phyloP scores from a whole-genome alignment of 64 coral and sea anemone species.

The Porites australiensis region DNA sequence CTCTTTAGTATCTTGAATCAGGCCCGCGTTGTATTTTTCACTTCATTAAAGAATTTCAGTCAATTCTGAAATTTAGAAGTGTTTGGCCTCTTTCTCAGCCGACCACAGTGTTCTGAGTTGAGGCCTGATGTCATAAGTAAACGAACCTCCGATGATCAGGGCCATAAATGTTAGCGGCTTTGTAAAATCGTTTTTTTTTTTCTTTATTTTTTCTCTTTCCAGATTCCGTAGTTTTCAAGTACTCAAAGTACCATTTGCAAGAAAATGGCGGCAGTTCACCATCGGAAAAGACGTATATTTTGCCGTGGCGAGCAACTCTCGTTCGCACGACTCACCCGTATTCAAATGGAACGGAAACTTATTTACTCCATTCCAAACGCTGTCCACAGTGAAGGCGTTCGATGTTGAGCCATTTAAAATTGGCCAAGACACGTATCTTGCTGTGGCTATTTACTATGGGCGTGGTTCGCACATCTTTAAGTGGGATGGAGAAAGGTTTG shows the following conservation, averaged over 20 bases:
- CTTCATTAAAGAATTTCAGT: too few species aligned
- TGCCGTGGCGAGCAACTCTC: slow-evolving; percentile 75
- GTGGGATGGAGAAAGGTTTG: slow-evolving; percentile 84
- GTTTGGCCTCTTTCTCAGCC: too few species aligned
- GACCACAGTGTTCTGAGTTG: too few species aligned
- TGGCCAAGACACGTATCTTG: slow-evolving; percentile 65
- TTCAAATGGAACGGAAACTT: slow-evolving; percentile 81
- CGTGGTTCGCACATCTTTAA: slow-evolving; percentile 82
- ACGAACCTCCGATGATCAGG: too few species aligned
- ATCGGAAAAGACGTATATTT: slow-evolving; percentile 79
- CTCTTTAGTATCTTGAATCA: too few species aligned
- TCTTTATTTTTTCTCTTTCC: not conserved
- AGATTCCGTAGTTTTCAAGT: slow-evolving; percentile 86
- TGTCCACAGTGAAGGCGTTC: slow-evolving; percentile 70
- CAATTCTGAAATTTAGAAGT: too few species aligned
- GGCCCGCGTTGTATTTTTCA: too few species aligned
- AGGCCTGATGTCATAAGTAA: too few species aligned
- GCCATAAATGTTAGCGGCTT: not conserved
- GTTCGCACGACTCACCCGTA: slow-evolving; percentile 61
- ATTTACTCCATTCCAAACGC: slow-evolving; percentile 72
- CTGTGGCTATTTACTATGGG: slow-evolving; percentile 73
- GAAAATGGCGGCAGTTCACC: slow-evolving; percentile 84
- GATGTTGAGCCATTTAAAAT: slow-evolving; percentile 87
- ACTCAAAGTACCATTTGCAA: slow-evolving; percentile 72
- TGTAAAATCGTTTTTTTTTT: not conserved